Conservation (phyloP, 1,140 invertebrate genomes). For the Copidosoma floridanum region DNA sequence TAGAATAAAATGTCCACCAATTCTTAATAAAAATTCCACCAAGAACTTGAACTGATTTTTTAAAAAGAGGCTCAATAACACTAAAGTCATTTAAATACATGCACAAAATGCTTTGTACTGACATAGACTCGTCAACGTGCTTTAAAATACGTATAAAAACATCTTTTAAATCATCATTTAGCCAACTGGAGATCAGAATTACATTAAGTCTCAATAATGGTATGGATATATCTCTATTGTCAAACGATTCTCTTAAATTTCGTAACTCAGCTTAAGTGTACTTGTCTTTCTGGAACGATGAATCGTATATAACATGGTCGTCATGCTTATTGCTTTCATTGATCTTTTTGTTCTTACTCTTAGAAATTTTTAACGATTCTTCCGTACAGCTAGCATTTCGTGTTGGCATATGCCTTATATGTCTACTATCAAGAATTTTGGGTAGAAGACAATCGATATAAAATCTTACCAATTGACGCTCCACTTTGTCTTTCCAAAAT, state of each 20-base stretch:
- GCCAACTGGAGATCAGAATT: not conserved
- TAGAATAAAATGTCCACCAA: not conserved
- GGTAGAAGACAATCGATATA: slow-evolving; percentile 40
- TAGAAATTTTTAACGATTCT: not conserved
- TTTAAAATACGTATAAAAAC: not conserved
- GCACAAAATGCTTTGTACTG: not conserved
- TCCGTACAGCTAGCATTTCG: slow-evolving; percentile 28
- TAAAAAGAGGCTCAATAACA: not conserved
- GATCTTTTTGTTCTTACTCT: no score
- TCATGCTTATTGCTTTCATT: no score
- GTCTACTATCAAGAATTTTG: slow-evolving; percentile 42
- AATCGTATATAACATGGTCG: no score
- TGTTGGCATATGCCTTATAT: slow-evolving; percentile 32
- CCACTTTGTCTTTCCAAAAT: slow-evolving; percentile 27
- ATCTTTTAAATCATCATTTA: not conserved
- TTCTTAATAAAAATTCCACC: not conserved
- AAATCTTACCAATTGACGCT: slow-evolving; percentile 32
- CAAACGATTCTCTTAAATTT: not conserved
- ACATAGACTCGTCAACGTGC: not conserved
- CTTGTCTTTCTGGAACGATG: no score
- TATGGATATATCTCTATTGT: not conserved
- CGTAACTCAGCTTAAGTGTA: no score
- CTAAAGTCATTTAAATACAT: not conserved
- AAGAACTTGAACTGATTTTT: not conserved
- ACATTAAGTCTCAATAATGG: not conserved